Evolutionary conservation across 2,113 vertebrate genomes (phyloP).

Genomic region (Malurus cyaneus): DNA sequence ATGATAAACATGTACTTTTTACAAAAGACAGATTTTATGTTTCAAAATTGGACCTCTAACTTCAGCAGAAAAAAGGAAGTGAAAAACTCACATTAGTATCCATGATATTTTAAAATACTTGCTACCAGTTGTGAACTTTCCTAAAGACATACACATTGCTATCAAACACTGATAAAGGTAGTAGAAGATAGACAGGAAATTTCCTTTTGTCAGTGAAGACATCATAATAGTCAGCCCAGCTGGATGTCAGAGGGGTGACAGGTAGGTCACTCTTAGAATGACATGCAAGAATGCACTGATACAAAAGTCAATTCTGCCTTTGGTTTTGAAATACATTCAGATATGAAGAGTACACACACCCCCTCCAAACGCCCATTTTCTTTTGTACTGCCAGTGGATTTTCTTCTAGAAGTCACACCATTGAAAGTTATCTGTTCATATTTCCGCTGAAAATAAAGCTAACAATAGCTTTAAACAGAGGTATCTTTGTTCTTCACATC

Average conservation of each 20-base stretch:
- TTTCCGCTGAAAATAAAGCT: neutral
- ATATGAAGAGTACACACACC: neutral
- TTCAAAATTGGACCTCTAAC: neutral
- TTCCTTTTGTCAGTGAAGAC: conserved; percentile 28
- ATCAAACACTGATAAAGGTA: conserved; percentile 1
- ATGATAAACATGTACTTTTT: neutral
- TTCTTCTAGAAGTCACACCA: neutral
- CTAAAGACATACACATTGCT: neutral
- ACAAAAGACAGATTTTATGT: neutral
- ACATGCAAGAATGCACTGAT: neutral
- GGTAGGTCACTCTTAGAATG: neutral
- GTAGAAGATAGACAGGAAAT: neutral
- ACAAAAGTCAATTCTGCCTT: neutral
- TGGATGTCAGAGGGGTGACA: neutral
- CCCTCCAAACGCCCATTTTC: neutral
- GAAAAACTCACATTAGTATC: neutral
- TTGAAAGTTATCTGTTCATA: neutral
- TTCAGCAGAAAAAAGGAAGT: neutral
- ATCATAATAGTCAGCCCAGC: neutral
- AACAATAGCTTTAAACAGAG: neutral
- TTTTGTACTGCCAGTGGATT: neutral
- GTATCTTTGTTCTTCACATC: conserved; percentile 38
- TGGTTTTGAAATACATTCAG: neutral
- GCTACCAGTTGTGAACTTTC: neutral
- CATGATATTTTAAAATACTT: neutral